Base-by-base conservation (phyloP, 1,140 invertebrate species). In the Chironomus striatipennis region DNA sequence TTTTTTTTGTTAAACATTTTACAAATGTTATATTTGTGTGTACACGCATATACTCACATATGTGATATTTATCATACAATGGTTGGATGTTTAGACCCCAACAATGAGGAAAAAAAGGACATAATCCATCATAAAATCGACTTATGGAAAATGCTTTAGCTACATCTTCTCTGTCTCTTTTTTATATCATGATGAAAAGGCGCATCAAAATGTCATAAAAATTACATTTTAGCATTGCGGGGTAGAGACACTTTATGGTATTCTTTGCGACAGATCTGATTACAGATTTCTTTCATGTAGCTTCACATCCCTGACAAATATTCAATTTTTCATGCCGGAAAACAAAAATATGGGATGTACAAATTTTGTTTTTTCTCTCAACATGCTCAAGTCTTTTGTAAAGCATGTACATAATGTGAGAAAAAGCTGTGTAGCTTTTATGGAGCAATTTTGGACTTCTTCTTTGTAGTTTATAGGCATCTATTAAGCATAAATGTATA, bases 131-230 rank as follows among this genome's bases (percentile, higher is more conserved):
- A 21, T 70, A 70, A 70, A 17, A 70, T 70, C 65, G 65, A 70
- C 65, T 70, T 70, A 70, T 70, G 65, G 4, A 9, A 70, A 18
- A 7, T 70, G n/a, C 47, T 57, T 57, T 15, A 5, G 24, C 47
- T n/a, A 12, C 47, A 57, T 20, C 65, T 21, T 9, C 65, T 67
- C 10, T 17, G 15, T 10, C n/a, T 67, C 15, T 20, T 47, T 47
- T 8, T 67, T 70, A 18, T 70, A 70, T 70, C 65, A 17, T 70
- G 20, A 70, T 70, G 65, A 17, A 70, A 21, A 15, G 17, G 9
- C 65, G 20, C 65, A 70, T 70, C 65, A 70, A 70, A 70, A 70
- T 70, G 65, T 21, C 20, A 70, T 70, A 70, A 70, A 70, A 70
- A 70, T 70, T 70, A 70, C 65, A 70, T 70, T 70, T 70, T 70